Evolutionary conservation across 2,113 vertebrate genomes (phyloP), one percentile per base, ranked within the genome.

Genomic region (Pipra filicauda): DNA sequence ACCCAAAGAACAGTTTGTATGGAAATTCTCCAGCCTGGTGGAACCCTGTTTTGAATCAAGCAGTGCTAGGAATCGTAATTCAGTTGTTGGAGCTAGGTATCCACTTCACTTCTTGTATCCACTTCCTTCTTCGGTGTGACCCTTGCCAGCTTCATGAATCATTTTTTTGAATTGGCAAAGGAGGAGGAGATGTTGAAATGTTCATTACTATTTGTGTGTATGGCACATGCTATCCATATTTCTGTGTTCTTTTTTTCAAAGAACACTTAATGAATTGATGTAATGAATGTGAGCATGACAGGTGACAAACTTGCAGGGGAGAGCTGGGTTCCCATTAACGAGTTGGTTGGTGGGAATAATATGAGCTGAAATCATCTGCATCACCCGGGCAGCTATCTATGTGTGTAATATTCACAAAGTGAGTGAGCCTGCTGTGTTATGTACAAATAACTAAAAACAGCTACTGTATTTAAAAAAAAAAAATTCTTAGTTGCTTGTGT

Each of bases 361-460:
- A 21, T 0, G 3, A 83, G 30, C 30, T 82, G 79, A 58, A 90
- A 27, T 23, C 21, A 16, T 43, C n/a, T 48, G 24, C 31, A 30
- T 92, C 23, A 30, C 14, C 75, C 1, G 0, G 64, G 51, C 83
- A 83, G 31, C 79, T n/a, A 3, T 15, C 4, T 65, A 0, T 22
- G 21, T 24, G 14, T 52, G 6, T 51, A 5, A 49, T 22, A 62
- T 14, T 59, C 19, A 13, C 26, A 4, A 3, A 59, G 35, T 19
- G 30, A 64, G 26, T 30, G 64, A 92, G 20, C 54, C 49, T 57
- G 41, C 28, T 69, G 21, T 48, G 46, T 89, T 67, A 27, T 46
- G 43, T 51, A 7, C 31, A 57, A 93, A 57, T 41, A 70, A 37
- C 37, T 80, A 8, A 84, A 92, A 89, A 26, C 22, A 26, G 13